Evolutionary conservation across 1,140 invertebrate genomes (phyloP).

Genomic region (Ericerus pela): DNA sequence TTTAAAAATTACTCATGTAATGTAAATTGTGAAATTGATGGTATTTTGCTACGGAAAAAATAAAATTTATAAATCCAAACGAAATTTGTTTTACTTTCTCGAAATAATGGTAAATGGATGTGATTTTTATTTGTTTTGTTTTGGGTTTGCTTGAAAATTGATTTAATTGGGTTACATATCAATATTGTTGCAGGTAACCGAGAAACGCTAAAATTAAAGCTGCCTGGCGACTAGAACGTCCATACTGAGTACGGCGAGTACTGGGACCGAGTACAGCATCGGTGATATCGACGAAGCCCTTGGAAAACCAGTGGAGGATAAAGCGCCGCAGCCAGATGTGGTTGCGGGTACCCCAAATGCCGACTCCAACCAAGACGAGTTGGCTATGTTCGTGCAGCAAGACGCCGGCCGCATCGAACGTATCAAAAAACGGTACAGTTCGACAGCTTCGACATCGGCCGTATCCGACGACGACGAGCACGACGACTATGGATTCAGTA

Average conservation of each 20-base stretch:
- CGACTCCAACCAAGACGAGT: constrained; percentile 42
- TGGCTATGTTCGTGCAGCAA: constrained; percentile 68
- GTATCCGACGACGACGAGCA: constrained; percentile 47
- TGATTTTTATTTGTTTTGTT: too few relatives aligned
- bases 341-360: constrained; percentile 47
- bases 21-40: too few relatives aligned
- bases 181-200: too few relatives aligned
- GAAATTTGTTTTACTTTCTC: too few relatives aligned
- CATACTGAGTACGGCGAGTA: constrained; percentile 30
- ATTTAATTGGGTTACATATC: too few relatives aligned
- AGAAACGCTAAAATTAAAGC: constrained; percentile 4
- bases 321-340: constrained; percentile 42
- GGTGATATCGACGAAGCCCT: constrained; percentile 48
- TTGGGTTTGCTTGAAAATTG: too few relatives aligned
- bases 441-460: constrained; percentile 19
- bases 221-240: constrained; percentile 35
- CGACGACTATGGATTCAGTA: constrained; percentile 76
- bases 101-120: too few relatives aligned
- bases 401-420: constrained; percentile 63
- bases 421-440: constrained; percentile 51
- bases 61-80: too few relatives aligned
- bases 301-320: constrained; percentile 32
- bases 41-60: too few relatives aligned
- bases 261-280: constrained; percentile 41
- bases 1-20: too few relatives aligned